Evolutionary conservation across 1,140 invertebrate genomes (phyloP).

Genomic region (Drosophila neocordata): DNA sequence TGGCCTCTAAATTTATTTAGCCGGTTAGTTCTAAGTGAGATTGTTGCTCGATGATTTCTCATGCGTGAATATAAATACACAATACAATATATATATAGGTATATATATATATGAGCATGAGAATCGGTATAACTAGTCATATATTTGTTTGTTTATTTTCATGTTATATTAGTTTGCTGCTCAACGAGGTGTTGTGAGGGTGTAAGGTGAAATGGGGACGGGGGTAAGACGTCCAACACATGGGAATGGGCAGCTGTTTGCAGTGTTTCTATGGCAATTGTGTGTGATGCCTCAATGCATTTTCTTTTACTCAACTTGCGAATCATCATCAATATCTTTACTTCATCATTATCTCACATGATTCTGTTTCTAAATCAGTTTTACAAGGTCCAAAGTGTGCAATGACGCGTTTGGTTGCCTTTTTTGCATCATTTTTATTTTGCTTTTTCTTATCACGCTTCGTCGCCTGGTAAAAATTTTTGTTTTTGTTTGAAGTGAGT

Average conservation of each 20-base stretch:
- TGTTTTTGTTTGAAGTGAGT: slow-evolving; percentile 10
- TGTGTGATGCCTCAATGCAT: slow-evolving; percentile 45
- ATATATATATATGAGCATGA: not conserved
- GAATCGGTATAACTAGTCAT: slow-evolving; percentile 15
- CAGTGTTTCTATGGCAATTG: slow-evolving; percentile 2
- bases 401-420: slow-evolving; percentile 54
- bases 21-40: slow-evolving; percentile 23
- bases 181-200: too few relatives aligned
- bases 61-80: slow-evolving; percentile 55
- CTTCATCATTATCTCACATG: not conserved
- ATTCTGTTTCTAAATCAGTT: slow-evolving; percentile 23
- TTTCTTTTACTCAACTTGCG: slow-evolving; percentile 29
- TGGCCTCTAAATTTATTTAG: slow-evolving; percentile 22
- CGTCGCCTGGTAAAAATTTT: slow-evolving; percentile 47
- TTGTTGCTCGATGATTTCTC: slow-evolving; percentile 46
- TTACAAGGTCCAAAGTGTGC: slow-evolving; percentile 42
- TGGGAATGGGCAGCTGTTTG: slow-evolving; percentile 45
- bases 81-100: not conserved
- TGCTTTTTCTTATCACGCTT: slow-evolving; percentile 38
- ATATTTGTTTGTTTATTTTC: slow-evolving; percentile 24
- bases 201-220: slow-evolving; percentile 42
- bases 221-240: not conserved
- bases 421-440: slow-evolving; percentile 1
- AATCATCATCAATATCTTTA: slow-evolving; percentile 21
- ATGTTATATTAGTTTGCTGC: slow-evolving; percentile 5